Base-by-base conservation (phyloP, 2,797 vertebrate genomes). In the Lepus townsendii region DNA sequence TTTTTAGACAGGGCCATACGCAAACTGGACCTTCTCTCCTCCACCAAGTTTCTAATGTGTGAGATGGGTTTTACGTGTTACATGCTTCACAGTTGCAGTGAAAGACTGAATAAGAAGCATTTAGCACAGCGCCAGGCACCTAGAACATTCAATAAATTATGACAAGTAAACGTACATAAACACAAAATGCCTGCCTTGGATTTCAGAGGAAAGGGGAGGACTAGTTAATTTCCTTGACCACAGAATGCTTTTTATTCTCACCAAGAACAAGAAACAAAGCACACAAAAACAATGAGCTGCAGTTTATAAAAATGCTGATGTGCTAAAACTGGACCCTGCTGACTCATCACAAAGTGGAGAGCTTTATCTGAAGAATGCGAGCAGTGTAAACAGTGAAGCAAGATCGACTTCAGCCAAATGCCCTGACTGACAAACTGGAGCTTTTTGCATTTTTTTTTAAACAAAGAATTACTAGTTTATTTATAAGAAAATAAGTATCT, bases 401-500 rank as follows among this genome's bases (percentile, higher is more conserved):
- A 92, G 27, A 50, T 65, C 54, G 73, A 63, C 30, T 86, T 87
- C 19, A 72, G 66, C 24, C 32, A 83, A 84, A 83, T 85, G 47
- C 27, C 50, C 14, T 35, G 52, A 35, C 3, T 77, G 60, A 52
- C n/a, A 82, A 80, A 62, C 35, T 54, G 77, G 54, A 93, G 19
- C 14, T 35, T 52, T 71, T n/a, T 30, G 73, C 20, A 54, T 54
- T 57, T 57, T 54, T 57, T 57, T 57, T 20, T 19, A 17, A 8
- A 30, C 19, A 19, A 73, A 82, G 4, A 65, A 47, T 69, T 22
- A 30, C 66, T 83, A 86, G 69, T 83, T 92, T 72, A 90, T 62
- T 65, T 88, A 13, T 79, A 78, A 91, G 54, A 86, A 90, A 95
- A 75, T 52, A 85, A 86, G 3, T 30, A 30, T 83, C 52, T 92